A percentile compares a stretch with the other conserved stretches of the same genome.
Conservation (phyloP, 2,888 invertebrate genomes). For the Pherbina coryleti region DNA sequence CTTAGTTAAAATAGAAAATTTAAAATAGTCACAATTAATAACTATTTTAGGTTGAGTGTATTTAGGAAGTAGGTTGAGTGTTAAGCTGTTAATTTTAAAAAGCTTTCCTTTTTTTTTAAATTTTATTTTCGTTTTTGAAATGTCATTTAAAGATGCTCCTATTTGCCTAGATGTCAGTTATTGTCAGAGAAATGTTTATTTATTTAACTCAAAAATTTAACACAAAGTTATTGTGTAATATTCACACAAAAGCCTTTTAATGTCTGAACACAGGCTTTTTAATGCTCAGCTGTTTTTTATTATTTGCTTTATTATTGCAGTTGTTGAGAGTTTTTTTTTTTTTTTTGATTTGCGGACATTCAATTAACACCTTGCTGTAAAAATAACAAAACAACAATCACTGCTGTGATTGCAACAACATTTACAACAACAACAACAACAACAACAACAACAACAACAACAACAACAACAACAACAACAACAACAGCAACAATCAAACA, state of each 20-base stretch:
- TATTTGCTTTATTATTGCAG: not conserved
- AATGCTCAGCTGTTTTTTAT: not conserved
- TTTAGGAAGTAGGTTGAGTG: too few species aligned
- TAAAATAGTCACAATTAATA: too few species aligned
- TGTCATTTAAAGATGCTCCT: too few species aligned
- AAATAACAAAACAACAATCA: conserved; percentile 13
- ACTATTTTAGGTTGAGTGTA: too few species aligned
- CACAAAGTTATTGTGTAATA: too few species aligned
- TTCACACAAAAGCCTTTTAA: too few species aligned
- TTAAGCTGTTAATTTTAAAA: too few species aligned
- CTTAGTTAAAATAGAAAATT: too few species aligned
- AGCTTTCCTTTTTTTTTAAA: too few species aligned
- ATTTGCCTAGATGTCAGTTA: not conserved
- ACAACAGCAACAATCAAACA: conserved; percentile 9
- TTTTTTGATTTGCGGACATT: conserved; percentile 28
- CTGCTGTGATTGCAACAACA: not conserved
- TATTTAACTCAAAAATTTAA: not conserved
- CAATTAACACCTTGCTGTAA: conserved; percentile 37
- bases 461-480: conserved; percentile 11
- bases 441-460: not conserved
- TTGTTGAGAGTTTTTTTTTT: not conserved
- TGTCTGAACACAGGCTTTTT: not conserved
- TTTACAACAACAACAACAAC: conserved; percentile 18
- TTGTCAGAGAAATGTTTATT: not conserved
- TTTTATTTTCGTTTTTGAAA: too few species aligned